Conservation (phyloP, 2,888 invertebrate species). For the Pterostichus madidus region DNA sequence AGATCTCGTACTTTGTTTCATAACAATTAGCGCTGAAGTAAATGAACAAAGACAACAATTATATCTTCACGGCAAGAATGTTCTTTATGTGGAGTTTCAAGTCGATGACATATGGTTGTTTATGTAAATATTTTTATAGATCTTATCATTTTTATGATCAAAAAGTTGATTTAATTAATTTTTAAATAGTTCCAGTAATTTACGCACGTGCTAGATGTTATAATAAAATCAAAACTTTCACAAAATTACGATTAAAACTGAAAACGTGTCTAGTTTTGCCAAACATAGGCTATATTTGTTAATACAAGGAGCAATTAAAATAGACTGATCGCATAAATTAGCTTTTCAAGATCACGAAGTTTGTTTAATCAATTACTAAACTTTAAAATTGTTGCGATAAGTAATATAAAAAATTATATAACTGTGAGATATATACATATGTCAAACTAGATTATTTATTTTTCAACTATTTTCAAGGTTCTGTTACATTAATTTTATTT, state of each 20-base stretch:
- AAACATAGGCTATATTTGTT: constrained; percentile 16
- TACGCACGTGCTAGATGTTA: constrained; percentile 43
- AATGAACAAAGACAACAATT: too few species aligned
- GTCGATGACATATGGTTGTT: constrained; percentile 16
- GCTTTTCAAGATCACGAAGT: constrained; percentile 2
- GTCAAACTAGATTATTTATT: too few species aligned
- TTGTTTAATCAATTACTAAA: constrained; percentile 41
- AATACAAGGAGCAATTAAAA: neutral
- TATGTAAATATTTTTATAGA: constrained; percentile 32
- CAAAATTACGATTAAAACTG: constrained; percentile 30
- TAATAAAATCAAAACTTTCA: constrained; percentile 46
- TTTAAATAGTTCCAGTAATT: constrained; percentile 24
- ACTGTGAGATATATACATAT: constrained; percentile 16
- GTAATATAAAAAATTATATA: constrained; percentile 15
- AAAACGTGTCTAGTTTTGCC: neutral
- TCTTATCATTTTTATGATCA: constrained; percentile 48
- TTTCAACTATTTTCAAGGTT: constrained; percentile 1
- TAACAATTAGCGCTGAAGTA: constrained; percentile 18
- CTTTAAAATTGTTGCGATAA: constrained; percentile 34
- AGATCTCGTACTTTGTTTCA: constrained; percentile 39
- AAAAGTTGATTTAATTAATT: constrained; percentile 29
- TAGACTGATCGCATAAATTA: neutral
- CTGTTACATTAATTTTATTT: neutral
- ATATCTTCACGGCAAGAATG: neutral
- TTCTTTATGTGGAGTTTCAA: neutral